Conservation (phyloP, 2,888 invertebrate species). For the Scaptomyza reducta region DNA sequence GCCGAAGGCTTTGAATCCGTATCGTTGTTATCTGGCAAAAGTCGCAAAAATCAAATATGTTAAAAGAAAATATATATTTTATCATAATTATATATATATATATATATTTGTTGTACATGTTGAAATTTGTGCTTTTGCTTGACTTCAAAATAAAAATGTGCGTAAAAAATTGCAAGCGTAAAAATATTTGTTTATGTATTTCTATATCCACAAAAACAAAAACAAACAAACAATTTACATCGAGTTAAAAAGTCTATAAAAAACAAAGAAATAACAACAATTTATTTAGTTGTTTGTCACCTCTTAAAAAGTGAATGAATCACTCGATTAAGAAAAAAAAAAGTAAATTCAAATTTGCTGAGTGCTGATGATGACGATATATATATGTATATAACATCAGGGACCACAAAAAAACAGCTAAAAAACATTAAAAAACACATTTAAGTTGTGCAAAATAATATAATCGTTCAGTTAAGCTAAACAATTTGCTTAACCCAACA, state of each 20-base stretch:
- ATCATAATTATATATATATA: not conserved
- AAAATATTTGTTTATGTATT: not conserved
- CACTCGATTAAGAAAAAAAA: constrained; percentile 24
- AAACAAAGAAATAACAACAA: constrained; percentile 7
- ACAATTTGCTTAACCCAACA: constrained; percentile 9
- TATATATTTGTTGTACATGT: not conserved
- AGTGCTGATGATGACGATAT: constrained; percentile 17
- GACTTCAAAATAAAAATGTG: constrained; percentile 36
- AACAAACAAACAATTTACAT: constrained; percentile 28
- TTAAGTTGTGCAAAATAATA: constrained; percentile 18
- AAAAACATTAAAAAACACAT: constrained; percentile 1
- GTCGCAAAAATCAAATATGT: not conserved
- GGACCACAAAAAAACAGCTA: constrained; percentile 12
- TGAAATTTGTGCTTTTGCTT: constrained; percentile 17
- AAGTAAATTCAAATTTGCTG: constrained; percentile 13
- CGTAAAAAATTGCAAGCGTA: constrained; percentile 33
- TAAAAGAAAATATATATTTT: not conserved
- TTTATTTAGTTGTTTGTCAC: constrained; percentile 27
- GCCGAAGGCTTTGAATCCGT: constrained; percentile 85
- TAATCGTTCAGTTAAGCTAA: constrained; percentile 11
- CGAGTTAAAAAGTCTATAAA: constrained; percentile 13
- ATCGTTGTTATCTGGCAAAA: constrained; percentile 83
- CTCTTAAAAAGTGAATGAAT: constrained; percentile 41
- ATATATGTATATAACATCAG: not conserved
- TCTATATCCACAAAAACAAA: not conserved